Evolutionary conservation across 1,140 invertebrate species (phyloP).

Genomic region (Drosophila quadrilineata): DNA sequence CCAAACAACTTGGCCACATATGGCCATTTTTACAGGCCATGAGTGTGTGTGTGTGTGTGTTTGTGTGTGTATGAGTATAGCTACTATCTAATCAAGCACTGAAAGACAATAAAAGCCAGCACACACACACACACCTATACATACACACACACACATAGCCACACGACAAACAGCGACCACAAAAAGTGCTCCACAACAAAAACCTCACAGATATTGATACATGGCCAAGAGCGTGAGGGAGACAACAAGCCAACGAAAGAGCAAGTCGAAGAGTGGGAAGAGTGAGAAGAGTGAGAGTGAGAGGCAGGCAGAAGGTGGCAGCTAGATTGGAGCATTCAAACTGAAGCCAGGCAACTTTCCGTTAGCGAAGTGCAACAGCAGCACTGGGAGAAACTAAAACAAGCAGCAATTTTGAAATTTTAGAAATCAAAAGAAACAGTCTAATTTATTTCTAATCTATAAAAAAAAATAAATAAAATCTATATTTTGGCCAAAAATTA

Average conservation of each 20-base stretch:
- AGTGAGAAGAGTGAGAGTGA: no score
- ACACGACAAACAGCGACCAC: constrained; percentile 74
- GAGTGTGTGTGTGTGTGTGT: constrained; percentile 42
- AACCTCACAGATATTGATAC: constrained; percentile 40
- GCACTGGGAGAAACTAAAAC: constrained; percentile 28
- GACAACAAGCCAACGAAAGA: no score
- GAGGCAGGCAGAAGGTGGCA: no score
- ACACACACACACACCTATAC: constrained; percentile 53
- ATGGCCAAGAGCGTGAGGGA: neutral
- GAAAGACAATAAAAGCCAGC: constrained; percentile 78
- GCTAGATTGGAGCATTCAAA: neutral
- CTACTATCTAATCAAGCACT: constrained; percentile 73
- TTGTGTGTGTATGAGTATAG: constrained; percentile 13
- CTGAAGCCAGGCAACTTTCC: constrained; percentile 36
- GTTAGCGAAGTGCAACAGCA: constrained; percentile 45
- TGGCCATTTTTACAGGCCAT: constrained; percentile 67
- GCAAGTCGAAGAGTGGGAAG: no score
- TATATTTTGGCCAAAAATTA: no score
- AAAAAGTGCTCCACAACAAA: constrained; percentile 62
- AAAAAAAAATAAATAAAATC: no score
- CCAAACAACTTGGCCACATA: constrained; percentile 72
- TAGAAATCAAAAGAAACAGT: no score
- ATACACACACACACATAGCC: constrained; percentile 27
- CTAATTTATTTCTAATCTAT: no score
- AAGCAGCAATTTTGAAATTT: no score